Conservation (phyloP, 1,140 invertebrate genomes). For the Archegozetes longisetosus region DNA sequence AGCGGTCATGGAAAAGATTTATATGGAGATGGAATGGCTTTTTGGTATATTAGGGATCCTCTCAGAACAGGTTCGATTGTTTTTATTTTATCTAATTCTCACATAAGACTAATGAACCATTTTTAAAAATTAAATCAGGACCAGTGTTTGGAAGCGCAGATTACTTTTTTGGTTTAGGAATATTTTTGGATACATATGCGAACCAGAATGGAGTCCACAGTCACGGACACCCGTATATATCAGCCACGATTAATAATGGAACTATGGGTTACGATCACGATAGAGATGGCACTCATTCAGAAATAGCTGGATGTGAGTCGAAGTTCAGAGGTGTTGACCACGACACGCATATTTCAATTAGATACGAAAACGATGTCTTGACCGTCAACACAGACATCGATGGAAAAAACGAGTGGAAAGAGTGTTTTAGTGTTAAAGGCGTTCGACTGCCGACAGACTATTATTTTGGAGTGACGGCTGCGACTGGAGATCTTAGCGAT, state of each 20-base stretch:
- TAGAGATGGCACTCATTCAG: slow-evolving; percentile 79
- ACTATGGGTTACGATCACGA: slow-evolving; percentile 92
- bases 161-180: slow-evolving; percentile 73
- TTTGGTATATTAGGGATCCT: slow-evolving; percentile 91
- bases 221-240: slow-evolving; percentile 96
- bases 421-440: slow-evolving; percentile 76
- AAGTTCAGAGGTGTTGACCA: slow-evolving; percentile 83
- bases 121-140: slow-evolving; percentile 32
- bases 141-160: slow-evolving; percentile 90
- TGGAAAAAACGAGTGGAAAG: slow-evolving; percentile 79
- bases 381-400: slow-evolving; percentile 53
- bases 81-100: neutral
- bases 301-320: slow-evolving; percentile 79
- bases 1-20: slow-evolving; percentile 85
- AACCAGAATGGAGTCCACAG: slow-evolving; percentile 98
- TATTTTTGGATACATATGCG: slow-evolving; percentile 96
- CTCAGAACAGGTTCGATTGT: slow-evolving; percentile 44
- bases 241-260: slow-evolving; percentile 96
- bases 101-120: slow-evolving; percentile 2
- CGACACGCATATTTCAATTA: slow-evolving; percentile 74
- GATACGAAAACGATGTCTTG: slow-evolving; percentile 63
- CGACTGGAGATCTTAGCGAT: slow-evolving; percentile 84
- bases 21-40: slow-evolving; percentile 90
- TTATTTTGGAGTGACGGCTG: slow-evolving; percentile 82
- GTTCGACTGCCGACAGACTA: slow-evolving; percentile 87